A percentile compares a stretch with the other conserved stretches of the same genome.
Conservation (phyloP, 2,113 vertebrate genomes). For the Ancistrus triradiatus region DNA sequence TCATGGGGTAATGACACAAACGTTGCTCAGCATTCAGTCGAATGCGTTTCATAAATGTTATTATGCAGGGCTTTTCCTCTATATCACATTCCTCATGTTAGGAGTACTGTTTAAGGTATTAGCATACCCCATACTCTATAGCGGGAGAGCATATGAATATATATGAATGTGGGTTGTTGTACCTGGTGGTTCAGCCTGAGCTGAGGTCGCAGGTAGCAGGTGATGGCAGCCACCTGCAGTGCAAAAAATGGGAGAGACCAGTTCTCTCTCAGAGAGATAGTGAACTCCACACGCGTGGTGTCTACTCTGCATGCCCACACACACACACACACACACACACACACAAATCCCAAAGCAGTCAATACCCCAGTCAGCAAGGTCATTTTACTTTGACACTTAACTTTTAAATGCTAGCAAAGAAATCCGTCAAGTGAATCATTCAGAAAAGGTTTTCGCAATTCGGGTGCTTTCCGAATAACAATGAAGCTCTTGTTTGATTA, state of each 20-base stretch:
- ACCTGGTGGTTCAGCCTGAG: constrained; percentile 78
- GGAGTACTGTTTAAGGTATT: too few species aligned
- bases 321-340: constrained; percentile 8
- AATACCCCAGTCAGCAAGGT: background rate
- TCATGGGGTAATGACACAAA: too few species aligned
- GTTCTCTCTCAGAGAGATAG: constrained; percentile 94
- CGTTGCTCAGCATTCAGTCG: too few species aligned
- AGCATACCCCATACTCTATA: too few species aligned
- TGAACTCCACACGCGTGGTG: constrained; percentile 95
- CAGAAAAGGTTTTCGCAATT: background rate
- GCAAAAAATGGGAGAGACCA: constrained; percentile 96
- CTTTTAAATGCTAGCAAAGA: background rate
- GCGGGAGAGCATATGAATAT: too few species aligned
- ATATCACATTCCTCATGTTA: too few species aligned
- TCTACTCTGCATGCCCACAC: constrained; percentile 74
- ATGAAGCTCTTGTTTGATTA: background rate
- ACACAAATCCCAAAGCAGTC: background rate
- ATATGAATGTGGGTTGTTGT: too few species aligned
- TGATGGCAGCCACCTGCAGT: constrained; percentile 84
- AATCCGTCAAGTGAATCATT: background rate
- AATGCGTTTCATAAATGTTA: too few species aligned
- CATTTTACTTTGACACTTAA: background rate
- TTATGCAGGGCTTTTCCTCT: too few species aligned
- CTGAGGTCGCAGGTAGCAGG: constrained; percentile 79
- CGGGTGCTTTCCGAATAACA: constrained; percentile 4